Base-by-base conservation (phyloP, 2,888 invertebrate genomes). In the Tenthredo scrophulariae region DNA sequence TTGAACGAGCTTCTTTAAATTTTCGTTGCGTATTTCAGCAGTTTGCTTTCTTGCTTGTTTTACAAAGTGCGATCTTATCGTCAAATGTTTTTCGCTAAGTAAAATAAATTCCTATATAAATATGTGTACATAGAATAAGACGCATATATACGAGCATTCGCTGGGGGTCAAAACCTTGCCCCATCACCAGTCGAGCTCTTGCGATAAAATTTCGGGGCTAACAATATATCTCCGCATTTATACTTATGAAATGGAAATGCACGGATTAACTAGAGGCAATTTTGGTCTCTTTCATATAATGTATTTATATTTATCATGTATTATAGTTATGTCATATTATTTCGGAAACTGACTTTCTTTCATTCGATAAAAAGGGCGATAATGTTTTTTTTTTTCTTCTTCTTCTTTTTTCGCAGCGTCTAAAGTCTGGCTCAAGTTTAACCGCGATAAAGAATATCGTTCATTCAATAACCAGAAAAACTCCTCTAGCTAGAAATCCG, bases 1-100 rank as follows among this genome's bases (percentile, higher is more conserved):
- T 67, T 67, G 67, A 33, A 67, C 67, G 29, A 22, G 26, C 18
- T 33, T 67, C 33, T 67, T 33, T 67, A 67, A 67, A 67, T 67
- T 67, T 67, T 33, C 13, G 33, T 18, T 67, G 33, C 67, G 33
- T 33, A 33, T 54, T n/a, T 54, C n/a, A 54, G n/a, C 33, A 67
- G 22, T 67, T 33, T 67, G 18, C 9, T 15, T 7, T 33, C 67
- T 67, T 33, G 67, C 33, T 67, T 33, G 33, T 67, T 67, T 26
- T 7, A 67, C 33, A 67, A 67, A 67, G 26, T 33, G 67, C 67
- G 67, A 67, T 67, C 33, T 67, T 67, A 33, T 67, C 67, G 67
- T 7, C 67, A 33, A 67, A 67, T 33, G 33, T 67, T 67, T 18
- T 67, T 67, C 33, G 67, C 33, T 67, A 26, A 62, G 13, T 62